Conservation (phyloP, 2,888 invertebrate species). For the Drosophila neoperkinsi region DNA sequence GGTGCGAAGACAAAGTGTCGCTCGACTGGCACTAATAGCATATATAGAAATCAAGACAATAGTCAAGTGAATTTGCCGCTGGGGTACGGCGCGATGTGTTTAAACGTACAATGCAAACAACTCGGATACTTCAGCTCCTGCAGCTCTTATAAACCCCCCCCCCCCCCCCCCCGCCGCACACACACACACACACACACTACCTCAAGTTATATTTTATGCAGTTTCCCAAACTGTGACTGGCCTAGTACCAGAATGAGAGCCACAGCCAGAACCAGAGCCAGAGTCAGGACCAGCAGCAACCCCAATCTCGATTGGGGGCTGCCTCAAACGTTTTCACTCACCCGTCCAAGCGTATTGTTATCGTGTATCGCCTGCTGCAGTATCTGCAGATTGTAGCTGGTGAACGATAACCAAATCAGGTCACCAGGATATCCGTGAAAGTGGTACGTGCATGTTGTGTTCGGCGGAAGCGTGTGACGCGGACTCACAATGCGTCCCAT, state of each 20-base stretch:
- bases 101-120: conserved; percentile 62
- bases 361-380: conserved; percentile 88
- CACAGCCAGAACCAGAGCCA: background rate
- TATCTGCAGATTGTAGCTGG: conserved; percentile 93
- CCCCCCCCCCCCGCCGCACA: background rate
- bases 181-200: background rate
- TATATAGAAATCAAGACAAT: conserved; percentile 64
- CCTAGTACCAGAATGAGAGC: background rate
- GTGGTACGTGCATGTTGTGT: conserved; percentile 94
- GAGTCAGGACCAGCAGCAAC: conserved; percentile 6
- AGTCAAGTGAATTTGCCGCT: conserved; percentile 54
- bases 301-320: conserved; percentile 10
- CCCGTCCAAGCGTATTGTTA: conserved; percentile 85
- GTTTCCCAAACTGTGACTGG: background rate
- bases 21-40: conserved; percentile 73
- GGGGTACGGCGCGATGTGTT: conserved; percentile 58
- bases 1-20: conserved; percentile 73
- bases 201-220: conserved; percentile 64
- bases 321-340: conserved; percentile 74
- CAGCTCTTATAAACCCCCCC: background rate
- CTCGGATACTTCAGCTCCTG: conserved; percentile 51
- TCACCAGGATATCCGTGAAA: conserved; percentile 92
- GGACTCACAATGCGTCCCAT: conserved; percentile 92
- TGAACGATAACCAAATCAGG: conserved; percentile 94
- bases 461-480: conserved; percentile 93